Conservation (phyloP, 2,113 vertebrate genomes). For the Zosterops borbonicus region DNA sequence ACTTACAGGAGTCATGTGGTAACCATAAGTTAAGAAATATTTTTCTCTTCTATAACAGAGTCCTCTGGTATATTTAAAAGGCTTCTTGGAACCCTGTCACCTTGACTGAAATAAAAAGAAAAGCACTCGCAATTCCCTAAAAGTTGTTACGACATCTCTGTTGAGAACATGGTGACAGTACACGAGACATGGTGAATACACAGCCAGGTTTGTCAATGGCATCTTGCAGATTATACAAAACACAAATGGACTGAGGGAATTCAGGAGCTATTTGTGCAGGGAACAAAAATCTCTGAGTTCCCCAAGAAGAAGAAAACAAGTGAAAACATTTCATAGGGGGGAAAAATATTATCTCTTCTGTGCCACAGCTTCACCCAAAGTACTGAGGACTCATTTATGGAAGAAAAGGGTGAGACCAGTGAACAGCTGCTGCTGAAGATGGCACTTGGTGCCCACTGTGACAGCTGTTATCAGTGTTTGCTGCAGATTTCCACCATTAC, state of each 20-base stretch:
- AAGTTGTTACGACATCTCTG: neutral
- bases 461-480: neutral
- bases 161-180: neutral
- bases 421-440: neutral
- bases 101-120: neutral
- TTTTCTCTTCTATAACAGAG: neutral
- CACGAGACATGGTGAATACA: neutral
- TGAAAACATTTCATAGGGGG: neutral
- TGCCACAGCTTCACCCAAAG: neutral
- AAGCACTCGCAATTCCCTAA: neutral
- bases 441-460: neutral
- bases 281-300: neutral
- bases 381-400: neutral
- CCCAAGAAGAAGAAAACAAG: neutral
- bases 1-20: neutral
- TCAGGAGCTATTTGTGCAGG: neutral
- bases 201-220: neutral
- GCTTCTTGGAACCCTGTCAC: neutral
- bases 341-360: rapidly evolving
- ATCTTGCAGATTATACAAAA: neutral
- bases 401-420: neutral
- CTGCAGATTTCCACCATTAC: neutral
- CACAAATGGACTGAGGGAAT: neutral
- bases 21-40: neutral
- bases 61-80: neutral